Base-by-base conservation (phyloP, 2,888 invertebrate species). In the Tortrix viridana region DNA sequence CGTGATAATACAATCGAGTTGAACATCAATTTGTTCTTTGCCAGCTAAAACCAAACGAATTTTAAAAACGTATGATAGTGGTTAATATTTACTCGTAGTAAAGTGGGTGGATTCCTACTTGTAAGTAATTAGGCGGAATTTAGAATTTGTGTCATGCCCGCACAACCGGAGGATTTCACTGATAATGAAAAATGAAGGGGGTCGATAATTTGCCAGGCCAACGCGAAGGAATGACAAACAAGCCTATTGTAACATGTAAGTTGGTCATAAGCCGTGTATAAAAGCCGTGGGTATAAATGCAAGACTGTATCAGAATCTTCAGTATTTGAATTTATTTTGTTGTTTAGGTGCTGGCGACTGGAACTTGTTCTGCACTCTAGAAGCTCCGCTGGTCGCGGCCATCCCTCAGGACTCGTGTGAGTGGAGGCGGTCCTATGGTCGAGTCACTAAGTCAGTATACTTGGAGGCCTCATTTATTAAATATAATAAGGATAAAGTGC, bases 401-500 rank as follows among this genome's bases (percentile, higher is more conserved):
- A 94, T 98, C 69, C 97, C 98, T 0, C 94, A 96, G 76, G 98
- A 98, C 80, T 94, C 96, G 0, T 96, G 96, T 72, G 98, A 98
- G 89, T 98, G 98, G 98, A 94, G 96, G 71, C 94, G 98, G 68
- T 97, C 97, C 0, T 96, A 96, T 78, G 97, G 98, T 26, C 93
- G 98, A 63, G 96, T 97, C 12, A 94, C 97, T 5, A 96, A 97
- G 80, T 95, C 95, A 76, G 97, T 98, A 43, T 95, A 95, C 75
- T 92, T 98, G 60, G 96, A 96, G 74, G 97, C 96, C 7, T 95
- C 94, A 63, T 97, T 98, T 84, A 93, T 96, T 52, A 96, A 96
- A 54, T 97, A 96, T 80, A 95, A 95, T 80, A 94, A 95, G 66
- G 95, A 94, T 59, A 94, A 95, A 66, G 84, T 97, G 59, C 96